Evolutionary conservation across 2,797 vertebrate genomes (phyloP).

Genomic region (Erpetoichthys calabaricus): DNA sequence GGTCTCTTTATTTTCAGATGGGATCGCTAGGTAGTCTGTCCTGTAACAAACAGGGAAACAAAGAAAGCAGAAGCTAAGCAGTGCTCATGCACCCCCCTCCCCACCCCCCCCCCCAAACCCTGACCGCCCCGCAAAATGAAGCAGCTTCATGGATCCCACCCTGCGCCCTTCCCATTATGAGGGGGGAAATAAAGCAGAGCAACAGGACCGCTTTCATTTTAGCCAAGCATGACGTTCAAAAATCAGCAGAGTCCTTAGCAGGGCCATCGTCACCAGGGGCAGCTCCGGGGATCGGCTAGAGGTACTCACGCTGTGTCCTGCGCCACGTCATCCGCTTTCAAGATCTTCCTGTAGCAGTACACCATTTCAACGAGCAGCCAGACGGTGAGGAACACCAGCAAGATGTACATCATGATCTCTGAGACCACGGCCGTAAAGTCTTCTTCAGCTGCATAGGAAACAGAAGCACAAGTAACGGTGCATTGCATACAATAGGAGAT

Average conservation of each 20-base stretch:
- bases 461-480: too few species aligned
- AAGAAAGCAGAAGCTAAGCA: constrained; percentile 35
- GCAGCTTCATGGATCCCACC: constrained; percentile 16
- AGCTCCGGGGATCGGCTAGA: too few species aligned
- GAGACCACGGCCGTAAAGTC: constrained; percentile 76
- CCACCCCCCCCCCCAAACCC: background rate
- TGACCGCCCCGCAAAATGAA: background rate
- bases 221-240: too few species aligned
- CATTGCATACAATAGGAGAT: too few species aligned
- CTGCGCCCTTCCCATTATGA: background rate
- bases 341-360: constrained; percentile 95
- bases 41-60: constrained; percentile 44
- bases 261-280: too few species aligned
- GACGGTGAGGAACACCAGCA: constrained; percentile 83
- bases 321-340: constrained; percentile 73
- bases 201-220: background rate
- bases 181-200: background rate
- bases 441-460: constrained; percentile 46
- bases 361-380: constrained; percentile 93
- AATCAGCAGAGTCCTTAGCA: too few species aligned
- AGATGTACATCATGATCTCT: constrained; percentile 92
- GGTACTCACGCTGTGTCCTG: constrained; percentile 80
- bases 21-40: constrained; percentile 88
- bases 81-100: constrained; percentile 4
- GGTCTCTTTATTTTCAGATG: constrained; percentile 85